phyloP scores from a whole-genome alignment of 2,797 vertebrate genomes.

The Merluccius polli region DNA sequence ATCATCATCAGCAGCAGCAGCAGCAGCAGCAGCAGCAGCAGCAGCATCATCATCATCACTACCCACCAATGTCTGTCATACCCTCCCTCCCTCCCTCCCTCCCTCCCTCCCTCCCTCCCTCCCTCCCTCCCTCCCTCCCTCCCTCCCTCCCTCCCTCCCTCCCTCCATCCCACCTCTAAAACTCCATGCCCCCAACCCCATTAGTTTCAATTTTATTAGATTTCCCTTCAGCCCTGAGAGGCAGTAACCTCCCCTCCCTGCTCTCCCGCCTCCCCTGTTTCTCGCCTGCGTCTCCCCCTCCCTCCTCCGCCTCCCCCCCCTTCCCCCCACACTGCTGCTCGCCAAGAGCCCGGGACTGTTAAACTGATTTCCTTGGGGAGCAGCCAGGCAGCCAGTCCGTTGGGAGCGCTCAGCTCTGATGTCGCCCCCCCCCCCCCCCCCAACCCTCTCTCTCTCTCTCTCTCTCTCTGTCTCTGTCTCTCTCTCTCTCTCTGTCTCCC shows the following conservation, averaged over 20 bases:
- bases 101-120: constrained; percentile 47
- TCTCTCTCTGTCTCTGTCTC: constrained; percentile 34
- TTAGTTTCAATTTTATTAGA: constrained; percentile 76
- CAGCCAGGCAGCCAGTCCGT: constrained; percentile 69
- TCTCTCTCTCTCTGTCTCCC: too few species aligned
- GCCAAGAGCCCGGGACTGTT: constrained; percentile 76
- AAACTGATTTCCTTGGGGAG: constrained; percentile 80
- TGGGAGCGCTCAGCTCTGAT: constrained; percentile 60
- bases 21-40: constrained; percentile 66
- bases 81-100: constrained; percentile 54
- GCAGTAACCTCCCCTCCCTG: constrained; percentile 57
- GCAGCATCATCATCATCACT: constrained; percentile 62
- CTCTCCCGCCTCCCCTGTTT: constrained; percentile 13
- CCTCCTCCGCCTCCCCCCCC: constrained; percentile 24
- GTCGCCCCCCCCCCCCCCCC: constrained; percentile 32
- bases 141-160: constrained; percentile 54
- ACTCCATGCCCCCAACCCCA: constrained; percentile 69
- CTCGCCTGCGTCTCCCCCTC: constrained; percentile 16
- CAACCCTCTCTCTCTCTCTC: constrained; percentile 15
- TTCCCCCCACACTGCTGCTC: constrained; percentile 45
- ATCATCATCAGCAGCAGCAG: constrained; percentile 60
- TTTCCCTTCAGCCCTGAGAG: constrained; percentile 72
- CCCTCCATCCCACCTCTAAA: constrained; percentile 38
- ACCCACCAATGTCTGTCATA: constrained; percentile 55
- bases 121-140: constrained; percentile 45